Evolutionary conservation across 1,140 invertebrate species (phyloP), one percentile per base, ranked within the genome.

Genomic region (Lordiphosa mommai): DNA sequence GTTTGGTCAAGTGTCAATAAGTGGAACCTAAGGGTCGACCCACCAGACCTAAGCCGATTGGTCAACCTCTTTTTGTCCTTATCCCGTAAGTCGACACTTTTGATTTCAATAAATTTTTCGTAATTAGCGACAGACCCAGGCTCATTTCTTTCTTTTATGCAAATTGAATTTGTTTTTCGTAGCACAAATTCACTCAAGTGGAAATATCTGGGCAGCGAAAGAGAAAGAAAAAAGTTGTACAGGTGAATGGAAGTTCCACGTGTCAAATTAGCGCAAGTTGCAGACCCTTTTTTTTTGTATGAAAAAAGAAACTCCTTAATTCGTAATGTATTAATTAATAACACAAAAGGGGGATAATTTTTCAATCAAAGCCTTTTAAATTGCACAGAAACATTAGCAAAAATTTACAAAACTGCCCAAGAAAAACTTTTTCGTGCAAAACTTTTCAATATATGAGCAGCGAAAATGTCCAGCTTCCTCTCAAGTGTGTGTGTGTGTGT

Each of bases 1-100:
- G 74, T 74, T 80, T 76, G 76, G 76, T 82, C 76, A 80, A 80
- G 76, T 80, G 76, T 80, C 76, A 80, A 80, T 82, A 80, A 80
- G 69, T 71, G 64, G 71, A 59, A 27, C 55, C 59, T 50, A 17
- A 49, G 43, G 38, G 51, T 37, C 44, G 23, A 43, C 44, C 61
- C 13, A 29, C 29, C 32, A 16, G 12, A 8, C 37, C 70, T 67
- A 80, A 82, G 65, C 60, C 70, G 61, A 73, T 66, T 74, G 52
- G 8, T 50, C 30, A 29, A n/a, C 37, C 9, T 17, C 20, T 33
- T 32, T 17, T 3, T 4, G 17, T 34, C 27, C 27, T 16, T 47
- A 23, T 10, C 29, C 50, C 46, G 41, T 51, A 56, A 60, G 46
- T 60, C 58, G 76, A 82, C 76, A 80, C 76, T 80, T 74, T 80